phyloP scores from a whole-genome alignment of 2,888 invertebrate genomes.

The Pherbina coryleti region DNA sequence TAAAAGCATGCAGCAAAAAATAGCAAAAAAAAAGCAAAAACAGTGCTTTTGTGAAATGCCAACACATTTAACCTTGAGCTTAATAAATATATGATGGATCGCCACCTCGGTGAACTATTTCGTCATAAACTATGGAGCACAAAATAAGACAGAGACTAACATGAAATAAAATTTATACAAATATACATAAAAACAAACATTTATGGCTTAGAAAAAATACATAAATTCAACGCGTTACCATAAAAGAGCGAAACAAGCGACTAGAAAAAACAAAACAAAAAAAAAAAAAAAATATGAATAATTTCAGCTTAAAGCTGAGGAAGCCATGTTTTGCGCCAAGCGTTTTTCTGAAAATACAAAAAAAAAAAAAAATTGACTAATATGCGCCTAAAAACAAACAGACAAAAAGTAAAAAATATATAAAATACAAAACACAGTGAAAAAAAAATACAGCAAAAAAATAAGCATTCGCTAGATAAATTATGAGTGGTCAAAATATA shows the following conservation, averaged over 20 bases:
- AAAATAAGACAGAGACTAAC: background rate
- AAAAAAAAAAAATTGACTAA: slow-evolving; percentile 3
- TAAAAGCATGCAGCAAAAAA: background rate
- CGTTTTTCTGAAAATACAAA: background rate
- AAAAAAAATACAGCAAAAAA: background rate
- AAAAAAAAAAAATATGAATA: background rate
- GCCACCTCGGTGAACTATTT: slow-evolving; percentile 20
- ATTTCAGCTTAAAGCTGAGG: background rate
- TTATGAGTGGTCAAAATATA: background rate
- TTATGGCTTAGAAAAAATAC: slow-evolving; percentile 32
- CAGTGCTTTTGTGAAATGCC: background rate
- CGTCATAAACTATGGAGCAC: slow-evolving; percentile 1
- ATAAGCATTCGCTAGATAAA: background rate
- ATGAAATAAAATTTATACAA: slow-evolving; percentile 48
- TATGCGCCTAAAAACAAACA: background rate
- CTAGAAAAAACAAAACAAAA: too few species aligned
- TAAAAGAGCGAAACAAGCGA: background rate
- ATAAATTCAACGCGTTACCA: slow-evolving; percentile 8
- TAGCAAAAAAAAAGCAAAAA: background rate
- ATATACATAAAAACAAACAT: slow-evolving; percentile 33
- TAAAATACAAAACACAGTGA: background rate
- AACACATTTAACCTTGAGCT: background rate
- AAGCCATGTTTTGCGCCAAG: background rate
- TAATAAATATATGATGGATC: slow-evolving; percentile 17
- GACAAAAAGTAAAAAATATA: background rate